phyloP scores from a whole-genome alignment of 2,888 invertebrate genomes.

The Lamproptera curius region DNA sequence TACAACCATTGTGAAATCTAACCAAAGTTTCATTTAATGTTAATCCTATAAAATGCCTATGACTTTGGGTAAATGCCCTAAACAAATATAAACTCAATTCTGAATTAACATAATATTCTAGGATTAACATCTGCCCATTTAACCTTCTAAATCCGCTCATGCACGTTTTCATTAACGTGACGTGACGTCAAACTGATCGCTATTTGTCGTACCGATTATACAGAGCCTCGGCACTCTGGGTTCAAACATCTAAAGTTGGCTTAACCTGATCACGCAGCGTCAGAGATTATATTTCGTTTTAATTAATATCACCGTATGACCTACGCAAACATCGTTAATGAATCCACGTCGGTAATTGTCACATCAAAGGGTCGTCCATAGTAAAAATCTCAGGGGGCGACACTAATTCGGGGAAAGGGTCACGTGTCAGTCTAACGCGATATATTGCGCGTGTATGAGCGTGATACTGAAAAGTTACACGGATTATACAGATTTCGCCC shows the following conservation, averaged over 20 bases:
- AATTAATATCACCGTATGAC: constrained; percentile 1
- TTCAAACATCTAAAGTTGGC: background rate
- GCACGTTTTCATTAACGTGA: too few relatives aligned
- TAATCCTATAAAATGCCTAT: too few relatives aligned
- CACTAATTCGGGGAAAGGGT: constrained; percentile 26
- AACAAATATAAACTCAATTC: too few relatives aligned
- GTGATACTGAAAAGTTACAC: constrained; percentile 22
- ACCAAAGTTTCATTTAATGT: too few relatives aligned
- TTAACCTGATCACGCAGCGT: background rate
- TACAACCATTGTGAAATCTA: too few relatives aligned
- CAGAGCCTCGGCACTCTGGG: too few relatives aligned
- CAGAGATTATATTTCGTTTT: constrained; percentile 6
- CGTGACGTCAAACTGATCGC: too few relatives aligned
- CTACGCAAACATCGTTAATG: constrained; percentile 8
- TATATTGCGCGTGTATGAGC: constrained; percentile 28
- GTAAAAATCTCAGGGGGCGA: constrained; percentile 29
- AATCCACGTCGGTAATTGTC: constrained; percentile 14
- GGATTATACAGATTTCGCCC: constrained; percentile 64
- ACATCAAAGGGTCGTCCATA: constrained; percentile 18
- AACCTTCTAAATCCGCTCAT: too few relatives aligned
- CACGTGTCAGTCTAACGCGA: constrained; percentile 24
- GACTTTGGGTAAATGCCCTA: too few relatives aligned
- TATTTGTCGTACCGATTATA: too few relatives aligned
- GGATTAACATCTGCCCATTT: too few relatives aligned
- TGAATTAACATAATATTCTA: too few relatives aligned